Percentiles rank a stretch among this genome's conserved stretches.
Evolutionary conservation across 2,888 invertebrate species (phyloP).

Genomic region (Drosophila paranaensis): DNA sequence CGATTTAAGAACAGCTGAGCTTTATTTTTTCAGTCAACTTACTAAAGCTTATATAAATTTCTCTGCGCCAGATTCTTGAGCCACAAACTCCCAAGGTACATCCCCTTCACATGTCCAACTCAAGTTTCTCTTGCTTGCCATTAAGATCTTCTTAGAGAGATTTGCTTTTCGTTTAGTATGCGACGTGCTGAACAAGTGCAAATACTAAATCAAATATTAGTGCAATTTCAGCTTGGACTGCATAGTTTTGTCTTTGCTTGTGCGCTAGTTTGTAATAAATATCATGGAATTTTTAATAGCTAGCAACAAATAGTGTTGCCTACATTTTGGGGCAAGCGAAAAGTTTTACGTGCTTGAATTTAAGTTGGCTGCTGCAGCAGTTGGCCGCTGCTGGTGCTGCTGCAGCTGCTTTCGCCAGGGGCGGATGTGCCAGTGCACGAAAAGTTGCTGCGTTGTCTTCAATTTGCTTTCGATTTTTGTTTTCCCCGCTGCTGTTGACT

Average conservation of each 20-base stretch:
- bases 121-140: not conserved
- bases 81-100: too few species aligned
- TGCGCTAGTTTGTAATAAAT: slow-evolving; percentile 63
- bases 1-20: too few species aligned
- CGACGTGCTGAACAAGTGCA: slow-evolving; percentile 10
- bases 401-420: slow-evolving; percentile 5
- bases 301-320: slow-evolving; percentile 46
- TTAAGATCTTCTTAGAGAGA: not conserved
- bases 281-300: slow-evolving; percentile 75
- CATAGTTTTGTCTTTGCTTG: slow-evolving; percentile 41
- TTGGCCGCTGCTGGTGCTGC: slow-evolving; percentile 2
- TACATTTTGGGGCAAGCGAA: slow-evolving; percentile 44
- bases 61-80: too few species aligned
- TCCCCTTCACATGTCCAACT: too few species aligned
- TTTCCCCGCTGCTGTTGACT: slow-evolving; percentile 41
- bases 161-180: slow-evolving; percentile 6
- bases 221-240: slow-evolving; percentile 37
- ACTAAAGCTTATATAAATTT: too few species aligned
- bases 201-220: slow-evolving; percentile 43
- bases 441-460: slow-evolving; percentile 70
- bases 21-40: too few species aligned
- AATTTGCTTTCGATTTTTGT: slow-evolving; percentile 80
- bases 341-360: slow-evolving; percentile 73
- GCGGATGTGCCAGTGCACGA: slow-evolving; percentile 61
- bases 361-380: slow-evolving; percentile 49